A percentile compares a stretch with the other conserved stretches of the same genome.
These are phyloP conservation scores for Chrysemys picta DNA, from an alignment of 2,113 vertebrate species.

Conservation along the genomic window DNA sequence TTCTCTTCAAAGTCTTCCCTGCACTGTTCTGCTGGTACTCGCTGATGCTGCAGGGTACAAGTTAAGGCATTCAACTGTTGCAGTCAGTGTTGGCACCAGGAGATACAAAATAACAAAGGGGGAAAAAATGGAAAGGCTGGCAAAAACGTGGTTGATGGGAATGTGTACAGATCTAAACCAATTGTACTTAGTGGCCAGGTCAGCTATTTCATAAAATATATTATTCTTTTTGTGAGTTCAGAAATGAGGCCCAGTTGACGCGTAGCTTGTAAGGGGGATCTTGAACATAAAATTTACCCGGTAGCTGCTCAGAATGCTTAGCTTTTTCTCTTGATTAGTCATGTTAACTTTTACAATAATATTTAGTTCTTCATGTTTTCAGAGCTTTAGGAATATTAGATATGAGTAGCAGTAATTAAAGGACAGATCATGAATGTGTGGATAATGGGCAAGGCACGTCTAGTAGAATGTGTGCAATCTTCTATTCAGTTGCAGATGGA, in stretches of 20 bases:
- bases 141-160: neutral
- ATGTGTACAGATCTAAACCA: neutral
- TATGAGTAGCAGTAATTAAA: neutral
- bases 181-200: neutral
- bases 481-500: neutral
- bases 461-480: neutral
- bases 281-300: too few species aligned
- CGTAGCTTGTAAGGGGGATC: neutral
- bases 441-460: fast-evolving
- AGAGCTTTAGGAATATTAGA: too few species aligned
- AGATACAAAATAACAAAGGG: neutral
- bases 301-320: too few species aligned
- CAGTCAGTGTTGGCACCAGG: neutral
- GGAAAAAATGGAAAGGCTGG: neutral
- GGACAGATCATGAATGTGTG: neutral
- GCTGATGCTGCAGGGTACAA: neutral
- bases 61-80: neutral
- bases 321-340: too few species aligned
- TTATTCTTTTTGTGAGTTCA: neutral
- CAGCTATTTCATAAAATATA: neutral
- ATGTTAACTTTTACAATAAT: too few species aligned
- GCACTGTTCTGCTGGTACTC: neutral
- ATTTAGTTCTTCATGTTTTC: too few species aligned
- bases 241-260: neutral
- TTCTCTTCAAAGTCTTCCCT: neutral